phyloP scores from a whole-genome alignment of 2,113 vertebrate genomes.

The Myotis brandtii region DNA sequence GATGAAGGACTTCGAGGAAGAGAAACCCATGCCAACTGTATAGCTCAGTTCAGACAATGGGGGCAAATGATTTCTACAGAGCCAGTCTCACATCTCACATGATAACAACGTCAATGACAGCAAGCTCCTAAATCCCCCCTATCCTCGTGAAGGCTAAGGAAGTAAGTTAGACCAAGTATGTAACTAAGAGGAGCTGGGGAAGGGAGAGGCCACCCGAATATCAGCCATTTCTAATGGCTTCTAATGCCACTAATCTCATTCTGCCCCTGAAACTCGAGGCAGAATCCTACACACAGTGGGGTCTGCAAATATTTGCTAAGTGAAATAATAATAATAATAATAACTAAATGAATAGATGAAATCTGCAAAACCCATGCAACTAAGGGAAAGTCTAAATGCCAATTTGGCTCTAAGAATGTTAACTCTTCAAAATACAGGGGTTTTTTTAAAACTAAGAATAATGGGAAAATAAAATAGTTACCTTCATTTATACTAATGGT shows the following conservation, averaged over 20 bases:
- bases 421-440: slow-evolving; percentile 26
- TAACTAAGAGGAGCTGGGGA: not conserved
- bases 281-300: not conserved
- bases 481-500: not conserved
- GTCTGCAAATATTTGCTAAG: not conserved
- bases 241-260: not conserved
- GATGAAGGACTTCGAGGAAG: not conserved
- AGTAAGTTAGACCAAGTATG: not conserved
- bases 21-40: not conserved
- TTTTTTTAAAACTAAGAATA: slow-evolving; percentile 46
- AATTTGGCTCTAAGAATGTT: not conserved
- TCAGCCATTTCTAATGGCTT: not conserved
- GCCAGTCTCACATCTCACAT: not conserved
- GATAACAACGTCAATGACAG: not conserved
- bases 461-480: slow-evolving; percentile 3
- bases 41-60: not conserved
- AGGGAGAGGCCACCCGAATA: not conserved
- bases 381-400: not conserved
- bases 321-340: not conserved
- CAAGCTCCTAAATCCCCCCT: not conserved
- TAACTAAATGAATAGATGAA: not conserved
- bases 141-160: not conserved
- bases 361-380: not conserved
- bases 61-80: not conserved
- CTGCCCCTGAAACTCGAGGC: not conserved